phyloP scores from a whole-genome alignment of 2,888 invertebrate genomes.

The Ecdyonurus torrentis region DNA sequence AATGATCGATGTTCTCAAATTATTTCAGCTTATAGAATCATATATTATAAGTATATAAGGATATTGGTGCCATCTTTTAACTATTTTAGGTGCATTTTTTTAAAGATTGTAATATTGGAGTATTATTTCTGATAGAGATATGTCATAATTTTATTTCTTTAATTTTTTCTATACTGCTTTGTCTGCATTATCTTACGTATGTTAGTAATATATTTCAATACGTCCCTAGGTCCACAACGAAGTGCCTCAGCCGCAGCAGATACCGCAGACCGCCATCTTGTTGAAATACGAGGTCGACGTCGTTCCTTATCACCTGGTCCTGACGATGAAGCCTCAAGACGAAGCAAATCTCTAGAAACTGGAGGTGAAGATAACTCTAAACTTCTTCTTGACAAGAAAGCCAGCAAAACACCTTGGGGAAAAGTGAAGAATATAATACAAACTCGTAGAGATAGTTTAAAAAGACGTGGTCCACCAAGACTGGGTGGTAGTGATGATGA shows the following conservation, averaged over 20 bases:
- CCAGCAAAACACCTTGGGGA: slow-evolving; percentile 54
- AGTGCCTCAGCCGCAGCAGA: slow-evolving; percentile 17
- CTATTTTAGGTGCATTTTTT: no score
- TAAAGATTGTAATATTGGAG: no score
- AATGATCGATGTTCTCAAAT: no score
- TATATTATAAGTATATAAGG: no score
- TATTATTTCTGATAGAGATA: no score
- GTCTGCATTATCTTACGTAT: no score
- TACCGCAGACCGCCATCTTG: slow-evolving; percentile 10
- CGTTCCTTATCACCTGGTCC: slow-evolving; percentile 10
- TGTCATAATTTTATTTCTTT: no score
- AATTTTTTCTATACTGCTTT: no score
- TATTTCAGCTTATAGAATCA: no score
- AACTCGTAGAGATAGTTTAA: slow-evolving; percentile 46
- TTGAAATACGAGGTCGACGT: slow-evolving; percentile 6
- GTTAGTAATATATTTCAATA: no score
- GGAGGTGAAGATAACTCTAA: slow-evolving; percentile 13
- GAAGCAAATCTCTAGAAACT: slow-evolving; percentile 19
- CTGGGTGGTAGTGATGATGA: slow-evolving; percentile 7
- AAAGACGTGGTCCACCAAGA: slow-evolving; percentile 28
- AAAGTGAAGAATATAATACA: slow-evolving; percentile 63
- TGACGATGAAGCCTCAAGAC: slow-evolving; percentile 14
- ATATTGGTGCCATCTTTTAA: no score
- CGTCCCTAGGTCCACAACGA: slow-evolving; percentile 16
- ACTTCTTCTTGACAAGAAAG: slow-evolving; percentile 27